Conservation (phyloP, 2,113 vertebrate species). For the Bucco capensis region DNA sequence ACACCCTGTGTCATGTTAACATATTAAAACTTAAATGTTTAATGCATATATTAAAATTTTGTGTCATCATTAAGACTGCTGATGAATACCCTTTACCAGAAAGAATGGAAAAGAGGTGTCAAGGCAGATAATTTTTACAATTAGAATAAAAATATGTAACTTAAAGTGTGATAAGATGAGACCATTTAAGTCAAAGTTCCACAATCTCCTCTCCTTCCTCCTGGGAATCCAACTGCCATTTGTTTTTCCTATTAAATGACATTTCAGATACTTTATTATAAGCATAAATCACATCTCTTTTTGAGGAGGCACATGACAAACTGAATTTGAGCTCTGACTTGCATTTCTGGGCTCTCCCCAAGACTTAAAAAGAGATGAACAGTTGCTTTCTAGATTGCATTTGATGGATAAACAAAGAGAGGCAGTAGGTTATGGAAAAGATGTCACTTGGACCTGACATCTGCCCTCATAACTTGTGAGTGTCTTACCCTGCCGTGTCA, state of each 20-base stretch:
- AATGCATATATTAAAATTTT: slow-evolving; percentile 83
- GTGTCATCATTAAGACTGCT: slow-evolving; percentile 79
- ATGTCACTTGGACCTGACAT: slow-evolving; percentile 71
- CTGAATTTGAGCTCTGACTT: slow-evolving; percentile 72
- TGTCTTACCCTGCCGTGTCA: slow-evolving; percentile 61
- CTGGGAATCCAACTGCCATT: slow-evolving; percentile 66
- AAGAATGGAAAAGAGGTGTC: slow-evolving; percentile 73
- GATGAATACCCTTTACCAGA: slow-evolving; percentile 77
- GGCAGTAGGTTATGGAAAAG: slow-evolving; percentile 59
- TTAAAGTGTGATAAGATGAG: slow-evolving; percentile 71
- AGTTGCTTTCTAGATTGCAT: slow-evolving; percentile 66
- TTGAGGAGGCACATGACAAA: slow-evolving; percentile 73
- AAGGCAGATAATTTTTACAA: slow-evolving; percentile 79
- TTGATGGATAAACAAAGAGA: slow-evolving; percentile 74
- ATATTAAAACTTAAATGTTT: slow-evolving; percentile 86
- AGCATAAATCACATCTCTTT: slow-evolving; percentile 79
- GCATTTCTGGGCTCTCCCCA: slow-evolving; percentile 52
- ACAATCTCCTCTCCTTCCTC: slow-evolving; percentile 15
- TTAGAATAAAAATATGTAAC: slow-evolving; percentile 76
- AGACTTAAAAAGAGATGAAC: slow-evolving; percentile 70
- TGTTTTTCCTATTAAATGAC: slow-evolving; percentile 80
- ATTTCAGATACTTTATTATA: slow-evolving; percentile 79
- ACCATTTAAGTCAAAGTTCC: slow-evolving; percentile 67
- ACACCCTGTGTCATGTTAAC: slow-evolving; percentile 79
- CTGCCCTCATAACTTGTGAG: slow-evolving; percentile 65